Conservation (phyloP, 2,113 vertebrate species). For the Mohoua ochrocephala region DNA sequence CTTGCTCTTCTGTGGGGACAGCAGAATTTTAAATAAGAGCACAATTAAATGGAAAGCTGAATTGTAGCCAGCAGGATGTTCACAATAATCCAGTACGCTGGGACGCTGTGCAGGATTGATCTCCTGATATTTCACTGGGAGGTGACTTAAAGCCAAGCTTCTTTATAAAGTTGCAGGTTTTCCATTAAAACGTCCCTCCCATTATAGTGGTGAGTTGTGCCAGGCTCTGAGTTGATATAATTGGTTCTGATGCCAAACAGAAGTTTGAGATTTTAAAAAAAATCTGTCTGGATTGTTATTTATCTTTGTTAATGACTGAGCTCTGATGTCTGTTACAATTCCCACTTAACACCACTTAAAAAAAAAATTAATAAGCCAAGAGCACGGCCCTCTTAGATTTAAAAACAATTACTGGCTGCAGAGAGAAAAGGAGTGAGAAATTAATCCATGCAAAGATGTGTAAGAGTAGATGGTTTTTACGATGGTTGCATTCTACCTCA, state of each 20-base stretch:
- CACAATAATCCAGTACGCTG: conserved; percentile 21
- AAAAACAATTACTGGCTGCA: neutral
- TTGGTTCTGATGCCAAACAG: conserved; percentile 13
- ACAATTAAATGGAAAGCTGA: conserved; percentile 67
- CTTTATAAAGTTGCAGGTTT: neutral
- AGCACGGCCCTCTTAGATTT: neutral
- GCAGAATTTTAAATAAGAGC: conserved; percentile 67
- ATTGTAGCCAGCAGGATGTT: conserved; percentile 51
- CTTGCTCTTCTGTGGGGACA: conserved; percentile 5
- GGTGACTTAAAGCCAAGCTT: conserved; percentile 1
- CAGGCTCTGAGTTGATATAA: neutral
- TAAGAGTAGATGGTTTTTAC: conserved; percentile 8
- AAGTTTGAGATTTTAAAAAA: neutral
- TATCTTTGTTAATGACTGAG: conserved; percentile 3
- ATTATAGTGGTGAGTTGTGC: neutral
- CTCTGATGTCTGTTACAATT: neutral
- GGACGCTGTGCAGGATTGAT: conserved; percentile 30
- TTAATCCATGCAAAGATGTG: conserved; percentile 16
- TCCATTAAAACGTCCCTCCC: neutral
- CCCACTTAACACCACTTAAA: neutral
- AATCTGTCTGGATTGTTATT: neutral
- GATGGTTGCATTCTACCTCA: no score
- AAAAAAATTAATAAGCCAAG: neutral
- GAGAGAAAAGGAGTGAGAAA: conserved; percentile 6
- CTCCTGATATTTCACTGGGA: conserved; percentile 9